Evolutionary conservation across 2,113 vertebrate genomes (phyloP).

Genomic region (Eudyptes chrysolophus): DNA sequence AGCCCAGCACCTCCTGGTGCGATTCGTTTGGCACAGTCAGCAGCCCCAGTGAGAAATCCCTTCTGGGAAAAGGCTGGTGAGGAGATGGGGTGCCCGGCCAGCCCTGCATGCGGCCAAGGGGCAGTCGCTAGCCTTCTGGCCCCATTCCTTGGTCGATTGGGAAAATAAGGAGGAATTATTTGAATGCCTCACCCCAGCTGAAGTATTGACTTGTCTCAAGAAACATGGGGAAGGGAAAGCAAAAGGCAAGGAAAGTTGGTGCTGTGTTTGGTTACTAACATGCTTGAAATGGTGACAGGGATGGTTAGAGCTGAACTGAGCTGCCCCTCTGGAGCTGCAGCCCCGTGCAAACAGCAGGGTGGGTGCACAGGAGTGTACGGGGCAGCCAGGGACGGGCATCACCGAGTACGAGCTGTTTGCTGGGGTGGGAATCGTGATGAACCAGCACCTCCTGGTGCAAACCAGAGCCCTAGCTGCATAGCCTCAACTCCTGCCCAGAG

Average conservation of each 20-base stretch:
- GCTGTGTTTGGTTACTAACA: not conserved
- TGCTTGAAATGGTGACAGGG: not conserved
- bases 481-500: not conserved
- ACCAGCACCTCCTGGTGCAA: not conserved
- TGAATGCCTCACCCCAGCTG: not conserved
- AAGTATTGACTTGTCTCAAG: not conserved
- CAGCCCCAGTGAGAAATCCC: not conserved
- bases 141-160: not conserved
- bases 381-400: not conserved
- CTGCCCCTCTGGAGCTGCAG: not conserved
- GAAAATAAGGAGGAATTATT: not conserved
- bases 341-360: not conserved
- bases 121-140: not conserved
- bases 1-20: not conserved
- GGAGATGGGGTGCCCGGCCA: accelerated
- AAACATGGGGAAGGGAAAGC: not conserved
- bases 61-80: too few species aligned
- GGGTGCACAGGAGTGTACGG: not conserved
- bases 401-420: not conserved
- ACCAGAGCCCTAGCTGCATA: not conserved
- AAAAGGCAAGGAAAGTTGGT: not conserved
- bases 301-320: not conserved
- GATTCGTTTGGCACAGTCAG: accelerated
- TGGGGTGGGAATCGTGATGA: not conserved
- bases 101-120: accelerated